Evolutionary conservation across 2,113 vertebrate genomes (phyloP).

Genomic region (Ictalurus furcatus): DNA sequence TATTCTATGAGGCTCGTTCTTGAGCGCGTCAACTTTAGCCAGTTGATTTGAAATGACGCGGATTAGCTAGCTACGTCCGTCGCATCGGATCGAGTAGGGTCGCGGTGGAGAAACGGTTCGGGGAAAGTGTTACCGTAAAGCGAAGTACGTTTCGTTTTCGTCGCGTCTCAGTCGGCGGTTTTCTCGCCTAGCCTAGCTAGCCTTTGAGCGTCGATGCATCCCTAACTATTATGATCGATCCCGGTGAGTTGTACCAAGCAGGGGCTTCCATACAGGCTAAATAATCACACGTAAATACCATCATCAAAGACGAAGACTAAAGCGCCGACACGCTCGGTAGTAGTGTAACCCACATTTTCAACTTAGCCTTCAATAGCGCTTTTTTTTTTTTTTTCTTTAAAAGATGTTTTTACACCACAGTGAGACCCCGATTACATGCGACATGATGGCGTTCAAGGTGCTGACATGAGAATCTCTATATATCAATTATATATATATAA

Average conservation of each 20-base stretch:
- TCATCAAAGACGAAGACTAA: slow-evolving; percentile 14
- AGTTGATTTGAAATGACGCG: not conserved
- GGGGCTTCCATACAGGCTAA: not conserved
- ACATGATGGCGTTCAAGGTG: slow-evolving; percentile 59
- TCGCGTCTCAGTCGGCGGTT: not conserved
- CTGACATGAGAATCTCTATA: slow-evolving; percentile 36
- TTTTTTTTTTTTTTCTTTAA: slow-evolving; percentile 6
- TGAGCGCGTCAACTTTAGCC: not conserved
- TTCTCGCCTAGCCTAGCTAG: too few species aligned
- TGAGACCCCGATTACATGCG: slow-evolving; percentile 42
- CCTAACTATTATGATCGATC: not conserved
- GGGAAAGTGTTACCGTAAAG: not conserved
- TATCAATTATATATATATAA: slow-evolving; percentile 53
- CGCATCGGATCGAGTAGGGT: not conserved
- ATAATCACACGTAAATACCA: slow-evolving; percentile 48
- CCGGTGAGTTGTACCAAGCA: not conserved
- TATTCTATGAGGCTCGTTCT: not conserved
- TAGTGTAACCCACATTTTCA: slow-evolving; percentile 12
- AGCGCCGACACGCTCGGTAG: not conserved
- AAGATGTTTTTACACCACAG: not conserved
- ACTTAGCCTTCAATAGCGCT: slow-evolving; percentile 38
- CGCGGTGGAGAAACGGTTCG: not conserved
- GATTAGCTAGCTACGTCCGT: not conserved
- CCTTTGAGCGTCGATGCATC: not conserved
- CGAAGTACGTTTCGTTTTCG: not conserved